Evolutionary conservation across 2,888 invertebrate genomes (phyloP), one percentile per base, ranked within the genome.

Genomic region (Drosophila melanosoma): DNA sequence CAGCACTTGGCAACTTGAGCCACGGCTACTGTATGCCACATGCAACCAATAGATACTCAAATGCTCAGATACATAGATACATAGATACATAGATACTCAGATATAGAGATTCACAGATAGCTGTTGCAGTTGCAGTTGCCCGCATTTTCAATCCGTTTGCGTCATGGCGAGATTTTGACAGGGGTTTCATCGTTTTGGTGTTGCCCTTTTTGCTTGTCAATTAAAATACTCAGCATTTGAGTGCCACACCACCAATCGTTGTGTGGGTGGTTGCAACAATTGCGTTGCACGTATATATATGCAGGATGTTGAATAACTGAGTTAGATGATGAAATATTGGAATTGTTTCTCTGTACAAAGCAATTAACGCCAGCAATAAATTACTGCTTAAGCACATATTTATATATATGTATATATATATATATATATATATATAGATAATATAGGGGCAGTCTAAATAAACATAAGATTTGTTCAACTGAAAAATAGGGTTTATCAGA

Each of bases 141-240:
- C 84, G 84, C 89, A 84, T 84, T 60, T 82, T 79, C 82, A 89
- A 87, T 84, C 84, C 84, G 85, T 87, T 88, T 69, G 62, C 74
- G 56, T 69, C 86, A 72, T 53, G 71, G 63, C 51, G 48, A 66
- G 81, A 73, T 86, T 85, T 68, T 85, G 68, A 69, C 71, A 71
- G 85, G 36, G 68, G 29, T 26, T 38, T 33, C 57, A 53, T 23
- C 23, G 45, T 45, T 45, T 45, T 26, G 17, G 35, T 54, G 15
- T 65, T 62, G 66, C 60, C 54, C 52, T 57, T 70, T 83, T 69
- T 59, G 81, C 62, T 56, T 74, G 87, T 84, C 83, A 87, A 89
- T 89, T 84, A 76, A 83, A 72, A 56, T 64, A 38, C 76, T 36
- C 51, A 29, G 45, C 63, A 61, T 56, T 56, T 61, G 42, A 53